Evolutionary conservation across 1,140 invertebrate species (phyloP).

Genomic region (Dendrolimus punctatus): DNA sequence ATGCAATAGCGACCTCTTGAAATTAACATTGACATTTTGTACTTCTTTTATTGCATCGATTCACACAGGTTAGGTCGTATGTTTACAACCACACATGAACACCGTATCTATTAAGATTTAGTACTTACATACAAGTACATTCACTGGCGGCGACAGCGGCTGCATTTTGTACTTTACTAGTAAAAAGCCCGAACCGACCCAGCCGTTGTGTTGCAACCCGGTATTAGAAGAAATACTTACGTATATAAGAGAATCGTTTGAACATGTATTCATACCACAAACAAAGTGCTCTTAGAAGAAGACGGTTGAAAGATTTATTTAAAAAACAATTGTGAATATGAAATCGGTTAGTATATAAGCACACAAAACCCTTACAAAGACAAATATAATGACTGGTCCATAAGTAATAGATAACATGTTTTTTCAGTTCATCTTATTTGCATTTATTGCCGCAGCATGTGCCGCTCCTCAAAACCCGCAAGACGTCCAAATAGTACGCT

Average conservation of each 20-base stretch:
- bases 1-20: constrained; percentile 30
- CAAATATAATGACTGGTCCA: constrained; percentile 26
- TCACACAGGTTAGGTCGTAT: constrained; percentile 35
- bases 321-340: constrained; percentile 40
- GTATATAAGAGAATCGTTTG: constrained; percentile 59
- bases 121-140: constrained; percentile 9
- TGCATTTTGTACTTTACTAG: constrained; percentile 26
- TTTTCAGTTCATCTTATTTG: constrained; percentile 53
- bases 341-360: constrained; percentile 46
- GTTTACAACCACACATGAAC: constrained; percentile 31
- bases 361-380: not conserved
- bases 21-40: constrained; percentile 54
- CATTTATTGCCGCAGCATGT: constrained; percentile 30
- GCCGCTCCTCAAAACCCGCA: constrained; percentile 55
- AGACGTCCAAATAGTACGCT: constrained; percentile 64
- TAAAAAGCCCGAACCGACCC: constrained; percentile 26
- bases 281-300: constrained; percentile 38
- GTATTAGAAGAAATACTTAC: constrained; percentile 60
- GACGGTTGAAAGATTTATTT: constrained; percentile 19
- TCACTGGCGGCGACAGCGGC: constrained; percentile 20
- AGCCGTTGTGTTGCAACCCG: constrained; percentile 47
- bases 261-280: constrained; percentile 55
- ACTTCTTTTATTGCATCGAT: constrained; percentile 39
- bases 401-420: constrained; percentile 16
- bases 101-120: constrained; percentile 13